phyloP scores from a whole-genome alignment of 2,113 vertebrate genomes.

The Chionomys nivalis region DNA sequence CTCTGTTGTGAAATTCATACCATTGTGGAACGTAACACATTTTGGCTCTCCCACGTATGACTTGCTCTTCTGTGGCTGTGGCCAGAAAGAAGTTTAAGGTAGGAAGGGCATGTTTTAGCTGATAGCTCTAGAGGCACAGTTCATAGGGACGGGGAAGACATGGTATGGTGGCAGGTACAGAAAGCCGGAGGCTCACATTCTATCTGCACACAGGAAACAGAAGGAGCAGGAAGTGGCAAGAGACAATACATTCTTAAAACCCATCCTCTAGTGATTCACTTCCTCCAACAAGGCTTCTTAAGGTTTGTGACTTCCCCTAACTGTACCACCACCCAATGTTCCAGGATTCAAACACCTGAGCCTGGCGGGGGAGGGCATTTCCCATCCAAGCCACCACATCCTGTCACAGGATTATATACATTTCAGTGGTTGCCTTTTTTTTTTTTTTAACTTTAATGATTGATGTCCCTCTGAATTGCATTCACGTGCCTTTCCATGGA shows the following conservation, averaged over 20 bases:
- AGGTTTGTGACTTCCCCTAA: neutral
- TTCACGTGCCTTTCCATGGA: neutral
- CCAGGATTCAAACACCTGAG: too few species aligned
- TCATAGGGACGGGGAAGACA: too few species aligned
- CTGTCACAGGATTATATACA: neutral
- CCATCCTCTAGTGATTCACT: neutral
- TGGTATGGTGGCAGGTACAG: fast-evolving
- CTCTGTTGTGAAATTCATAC: neutral
- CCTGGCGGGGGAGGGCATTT: too few species aligned
- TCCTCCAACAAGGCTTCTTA: neutral
- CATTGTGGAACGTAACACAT: fast-evolving
- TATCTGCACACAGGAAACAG: neutral
- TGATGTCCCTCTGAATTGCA: neutral
- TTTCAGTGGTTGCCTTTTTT: neutral
- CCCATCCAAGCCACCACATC: too few species aligned
- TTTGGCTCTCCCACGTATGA: neutral
- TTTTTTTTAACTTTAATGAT: neutral
- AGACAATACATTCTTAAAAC: neutral
- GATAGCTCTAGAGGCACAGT: neutral
- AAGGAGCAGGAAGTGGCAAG: neutral
- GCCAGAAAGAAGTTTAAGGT: neutral
- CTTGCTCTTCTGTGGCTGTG: neutral
- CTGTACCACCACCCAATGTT: neutral
- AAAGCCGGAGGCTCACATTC: neutral
- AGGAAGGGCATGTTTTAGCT: neutral